phyloP scores from a whole-genome alignment of 2,888 invertebrate species.

The Acrobasis consociella region DNA sequence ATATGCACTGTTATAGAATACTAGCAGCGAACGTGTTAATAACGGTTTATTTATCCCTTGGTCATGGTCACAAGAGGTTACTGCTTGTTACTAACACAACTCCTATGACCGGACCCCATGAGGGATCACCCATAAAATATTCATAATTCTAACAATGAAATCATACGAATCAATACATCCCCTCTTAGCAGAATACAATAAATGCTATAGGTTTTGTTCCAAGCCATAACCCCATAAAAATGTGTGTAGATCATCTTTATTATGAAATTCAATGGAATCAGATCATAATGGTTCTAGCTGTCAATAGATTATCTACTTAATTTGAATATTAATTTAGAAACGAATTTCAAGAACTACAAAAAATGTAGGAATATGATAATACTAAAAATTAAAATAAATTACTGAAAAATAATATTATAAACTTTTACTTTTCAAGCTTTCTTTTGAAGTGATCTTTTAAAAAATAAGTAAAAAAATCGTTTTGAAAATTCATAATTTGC shows the following conservation, averaged over 20 bases:
- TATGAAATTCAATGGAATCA: conserved; percentile 6
- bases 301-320: not conserved
- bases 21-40: too few species aligned
- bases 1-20: too few species aligned
- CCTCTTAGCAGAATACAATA: conserved; percentile 30
- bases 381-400: too few species aligned
- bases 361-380: too few species aligned
- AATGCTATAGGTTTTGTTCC: conserved; percentile 31
- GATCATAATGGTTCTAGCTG: not conserved
- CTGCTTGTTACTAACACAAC: conserved; percentile 47
- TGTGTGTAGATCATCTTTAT: conserved; percentile 21
- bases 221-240: conserved; percentile 27
- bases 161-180: conserved; percentile 32
- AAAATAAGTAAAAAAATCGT: too few species aligned
- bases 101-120: conserved; percentile 43
- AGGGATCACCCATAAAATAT: conserved; percentile 68
- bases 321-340: not conserved
- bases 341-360: not conserved
- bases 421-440: too few species aligned
- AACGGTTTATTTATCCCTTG: not conserved
- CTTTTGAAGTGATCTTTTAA: too few species aligned
- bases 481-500: too few species aligned
- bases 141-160: conserved; percentile 58
- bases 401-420: too few species aligned
- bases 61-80: conserved; percentile 6